phyloP scores from a whole-genome alignment of 2,888 invertebrate species.

The Automeris io region DNA sequence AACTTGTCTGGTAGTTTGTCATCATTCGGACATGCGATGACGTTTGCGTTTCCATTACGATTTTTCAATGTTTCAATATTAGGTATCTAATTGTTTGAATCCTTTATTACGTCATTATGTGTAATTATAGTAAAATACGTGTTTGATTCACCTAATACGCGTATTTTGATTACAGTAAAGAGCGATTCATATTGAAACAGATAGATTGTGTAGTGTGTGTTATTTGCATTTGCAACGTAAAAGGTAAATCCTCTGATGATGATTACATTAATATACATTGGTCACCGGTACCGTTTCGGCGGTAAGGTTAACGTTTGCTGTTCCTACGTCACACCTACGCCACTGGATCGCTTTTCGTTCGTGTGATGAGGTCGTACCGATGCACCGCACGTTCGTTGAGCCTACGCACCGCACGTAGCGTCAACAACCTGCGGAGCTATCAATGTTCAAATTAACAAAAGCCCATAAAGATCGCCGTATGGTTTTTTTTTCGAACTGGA shows the following conservation, averaged over 20 bases:
- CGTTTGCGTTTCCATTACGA: conserved; percentile 47
- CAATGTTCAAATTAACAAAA: background rate
- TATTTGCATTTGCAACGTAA: background rate
- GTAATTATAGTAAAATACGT: no score
- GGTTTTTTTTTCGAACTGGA: no score
- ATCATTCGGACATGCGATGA: conserved; percentile 38
- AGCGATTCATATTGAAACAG: no score
- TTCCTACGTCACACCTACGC: conserved; percentile 56
- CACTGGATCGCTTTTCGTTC: conserved; percentile 29
- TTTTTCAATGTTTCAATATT: conserved; percentile 11
- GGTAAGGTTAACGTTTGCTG: conserved; percentile 42
- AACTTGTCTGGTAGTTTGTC: conserved; percentile 34
- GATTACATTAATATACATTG: background rate
- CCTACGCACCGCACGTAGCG: conserved; percentile 6
- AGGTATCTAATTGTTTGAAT: conserved; percentile 21
- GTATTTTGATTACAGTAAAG: no score
- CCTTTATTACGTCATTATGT: conserved; percentile 1
- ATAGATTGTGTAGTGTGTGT: no score
- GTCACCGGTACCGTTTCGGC: conserved; percentile 5
- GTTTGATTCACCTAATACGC: no score
- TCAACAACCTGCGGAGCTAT: background rate
- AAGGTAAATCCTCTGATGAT: background rate
- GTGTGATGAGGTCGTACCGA: conserved; percentile 40
- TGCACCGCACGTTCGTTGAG: conserved; percentile 44
- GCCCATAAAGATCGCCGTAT: background rate